phyloP scores from a whole-genome alignment of 2,888 invertebrate species.

The Trimorus sp. region DNA sequence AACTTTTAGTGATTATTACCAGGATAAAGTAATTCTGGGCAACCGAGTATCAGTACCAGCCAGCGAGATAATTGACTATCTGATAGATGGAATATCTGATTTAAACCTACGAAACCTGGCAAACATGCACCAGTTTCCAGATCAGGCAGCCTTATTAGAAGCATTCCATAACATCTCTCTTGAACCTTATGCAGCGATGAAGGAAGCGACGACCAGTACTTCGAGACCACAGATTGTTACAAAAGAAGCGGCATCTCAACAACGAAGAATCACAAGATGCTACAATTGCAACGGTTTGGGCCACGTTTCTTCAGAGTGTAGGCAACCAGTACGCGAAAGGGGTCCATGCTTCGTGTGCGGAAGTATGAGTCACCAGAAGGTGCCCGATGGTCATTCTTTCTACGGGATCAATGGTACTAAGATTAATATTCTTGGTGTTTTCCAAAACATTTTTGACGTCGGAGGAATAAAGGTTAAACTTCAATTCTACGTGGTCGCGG shows the following conservation, averaged over 20 bases:
- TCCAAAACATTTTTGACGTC: too few relatives aligned
- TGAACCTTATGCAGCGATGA: neutral
- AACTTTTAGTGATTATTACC: conserved; percentile 62
- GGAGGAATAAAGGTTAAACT: too few relatives aligned
- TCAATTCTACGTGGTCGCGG: too few relatives aligned
- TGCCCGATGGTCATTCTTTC: too few relatives aligned
- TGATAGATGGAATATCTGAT: conserved; percentile 64
- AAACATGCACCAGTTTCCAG: conserved; percentile 37
- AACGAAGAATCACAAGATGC: neutral
- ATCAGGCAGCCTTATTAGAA: conserved; percentile 21
- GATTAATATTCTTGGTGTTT: too few relatives aligned
- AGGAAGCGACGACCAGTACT: too few relatives aligned
- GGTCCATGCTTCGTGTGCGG: neutral
- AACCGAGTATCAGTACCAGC: conserved; percentile 58
- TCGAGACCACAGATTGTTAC: too few relatives aligned
- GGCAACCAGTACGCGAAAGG: neutral
- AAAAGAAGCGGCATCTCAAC: too few relatives aligned
- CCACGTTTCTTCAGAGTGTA: neutral
- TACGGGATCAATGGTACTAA: too few relatives aligned
- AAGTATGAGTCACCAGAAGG: too few relatives aligned
- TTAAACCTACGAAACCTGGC: conserved; percentile 55
- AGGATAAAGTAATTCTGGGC: conserved; percentile 63
- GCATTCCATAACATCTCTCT: conserved; percentile 38
- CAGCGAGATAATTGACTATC: conserved; percentile 58
- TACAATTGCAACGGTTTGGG: neutral